These are phyloP conservation scores for Pollenia angustigena DNA, from an alignment of 2,888 invertebrate genomes.

Conservation along the genomic window DNA sequence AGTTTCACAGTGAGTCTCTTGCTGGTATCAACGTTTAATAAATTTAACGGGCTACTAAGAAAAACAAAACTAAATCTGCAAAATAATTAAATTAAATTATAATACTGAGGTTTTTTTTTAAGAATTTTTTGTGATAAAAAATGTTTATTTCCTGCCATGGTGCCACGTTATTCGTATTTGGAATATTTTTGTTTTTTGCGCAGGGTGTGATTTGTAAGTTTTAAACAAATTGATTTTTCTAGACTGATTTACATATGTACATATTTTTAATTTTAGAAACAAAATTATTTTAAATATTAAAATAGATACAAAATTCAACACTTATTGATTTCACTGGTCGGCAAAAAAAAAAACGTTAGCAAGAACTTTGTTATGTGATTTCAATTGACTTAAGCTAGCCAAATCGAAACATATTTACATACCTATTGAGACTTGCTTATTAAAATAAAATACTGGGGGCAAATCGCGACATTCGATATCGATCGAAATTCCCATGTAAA, in stretches of 20 bases:
- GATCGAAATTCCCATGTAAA: too few species aligned
- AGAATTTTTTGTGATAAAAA: conserved; percentile 79
- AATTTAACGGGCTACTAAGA: conserved; percentile 14
- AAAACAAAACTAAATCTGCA: conserved; percentile 17
- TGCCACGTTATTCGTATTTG: conserved; percentile 71
- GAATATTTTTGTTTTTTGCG: conserved; percentile 75
- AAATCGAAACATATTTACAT: too few species aligned
- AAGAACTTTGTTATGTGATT: too few species aligned
- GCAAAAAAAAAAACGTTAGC: too few species aligned
- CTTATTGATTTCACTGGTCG: too few species aligned
- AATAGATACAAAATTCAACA: too few species aligned
- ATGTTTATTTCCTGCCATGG: conserved; percentile 78
- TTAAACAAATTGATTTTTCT: conserved; percentile 19
- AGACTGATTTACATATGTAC: conserved; percentile 12
- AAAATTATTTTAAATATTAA: too few species aligned
- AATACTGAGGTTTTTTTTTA: conserved; percentile 57
- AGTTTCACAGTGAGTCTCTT: conserved; percentile 56
- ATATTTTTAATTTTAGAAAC: too few species aligned
- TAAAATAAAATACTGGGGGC: too few species aligned
- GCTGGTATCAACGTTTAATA: conserved; percentile 49
- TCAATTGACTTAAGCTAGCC: too few species aligned
- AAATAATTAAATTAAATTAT: conserved; percentile 26
- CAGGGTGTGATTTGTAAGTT: conserved; percentile 78
- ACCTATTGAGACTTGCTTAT: too few species aligned
- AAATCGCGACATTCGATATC: too few species aligned